Base-by-base conservation (phyloP, 2,113 vertebrate species). In the Xiphophorus couchianus region DNA sequence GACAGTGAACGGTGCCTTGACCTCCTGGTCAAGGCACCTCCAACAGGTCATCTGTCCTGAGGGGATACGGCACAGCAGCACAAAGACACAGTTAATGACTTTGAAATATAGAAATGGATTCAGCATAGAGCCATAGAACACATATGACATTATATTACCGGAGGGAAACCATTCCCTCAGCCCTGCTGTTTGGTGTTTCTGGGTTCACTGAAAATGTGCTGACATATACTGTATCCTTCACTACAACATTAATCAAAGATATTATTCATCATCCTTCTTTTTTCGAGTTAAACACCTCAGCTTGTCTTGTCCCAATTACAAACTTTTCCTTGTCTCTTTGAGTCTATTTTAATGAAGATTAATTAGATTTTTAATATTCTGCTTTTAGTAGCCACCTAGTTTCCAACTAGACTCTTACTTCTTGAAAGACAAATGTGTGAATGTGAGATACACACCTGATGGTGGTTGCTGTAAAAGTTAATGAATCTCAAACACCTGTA, bases 1-100 rank as follows among this genome's bases (percentile, higher is more conserved):
- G 33, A 39, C 63, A 64, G 63, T 71, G 33, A 39, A 71, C 31
- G 67, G 33, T 72, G 66, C 70, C 61, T 62, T 70, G 68, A 84
- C 72, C 61, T 51, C 12, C 15, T 64, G 27, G 28, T 28, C 28
- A 28, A 28, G 28, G 28, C 28, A 28, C 28, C 28, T 28, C 28
- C 28, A 28, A 73, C 73, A 39, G 0, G 44, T 48, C 48, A 71
- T 81, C 62, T 48, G 60, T 73, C 77, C 77, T 63, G 44, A 37
- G 31, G 63, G 72, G 48, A 60, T 58, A 2, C 7, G 76, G 39
- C 58, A 67, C n/a, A 66, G 51, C 5, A 65, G 58, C 71, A 22
- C 28, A 44, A 33, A 63, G 29, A 51, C 15, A 60, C 15, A 60
- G 33, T 71, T 22, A 61, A 62, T 13, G 39, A 69, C 4, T 27